Evolutionary conservation across 2,888 invertebrate genomes (phyloP).

Genomic region (Epinotia demarniana): DNA sequence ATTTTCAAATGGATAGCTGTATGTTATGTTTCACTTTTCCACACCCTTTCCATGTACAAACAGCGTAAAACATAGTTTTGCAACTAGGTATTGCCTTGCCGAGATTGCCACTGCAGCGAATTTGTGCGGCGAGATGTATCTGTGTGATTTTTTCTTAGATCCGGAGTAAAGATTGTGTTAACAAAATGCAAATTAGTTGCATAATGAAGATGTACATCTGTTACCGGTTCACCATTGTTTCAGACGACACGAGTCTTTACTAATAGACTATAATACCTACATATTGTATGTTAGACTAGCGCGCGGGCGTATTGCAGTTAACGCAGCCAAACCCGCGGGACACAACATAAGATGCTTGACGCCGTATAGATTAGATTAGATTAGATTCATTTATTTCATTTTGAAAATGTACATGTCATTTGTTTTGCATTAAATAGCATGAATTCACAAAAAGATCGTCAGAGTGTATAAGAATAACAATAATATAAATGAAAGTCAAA

Average conservation of each 20-base stretch:
- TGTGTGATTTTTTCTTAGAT: conserved; percentile 41
- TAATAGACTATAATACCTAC: neutral
- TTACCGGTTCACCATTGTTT: conserved; percentile 31
- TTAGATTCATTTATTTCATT: no score
- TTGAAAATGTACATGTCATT: no score
- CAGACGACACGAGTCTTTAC: conserved; percentile 23
- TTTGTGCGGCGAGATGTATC: conserved; percentile 28
- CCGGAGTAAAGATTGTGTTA: conserved; percentile 24
- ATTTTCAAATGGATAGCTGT: no score
- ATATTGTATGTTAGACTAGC: no score
- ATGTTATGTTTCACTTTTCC: neutral
- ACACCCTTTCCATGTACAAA: neutral
- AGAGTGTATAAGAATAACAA: no score
- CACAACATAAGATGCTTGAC: no score
- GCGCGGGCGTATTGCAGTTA: no score
- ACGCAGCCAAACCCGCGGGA: no score
- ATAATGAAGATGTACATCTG: conserved; percentile 43
- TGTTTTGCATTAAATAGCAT: no score
- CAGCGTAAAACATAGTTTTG: conserved; percentile 7
- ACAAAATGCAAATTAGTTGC: conserved; percentile 43
- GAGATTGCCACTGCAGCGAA: conserved; percentile 11
- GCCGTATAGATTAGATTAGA: no score
- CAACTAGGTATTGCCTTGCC: conserved; percentile 4
- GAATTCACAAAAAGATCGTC: no score
- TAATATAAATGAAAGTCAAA: no score